A percentile compares a stretch with the other conserved stretches of the same genome.
These are phyloP conservation scores for Nymphalis c-album DNA, from an alignment of 2,888 invertebrate genomes.

Conservation along the genomic window DNA sequence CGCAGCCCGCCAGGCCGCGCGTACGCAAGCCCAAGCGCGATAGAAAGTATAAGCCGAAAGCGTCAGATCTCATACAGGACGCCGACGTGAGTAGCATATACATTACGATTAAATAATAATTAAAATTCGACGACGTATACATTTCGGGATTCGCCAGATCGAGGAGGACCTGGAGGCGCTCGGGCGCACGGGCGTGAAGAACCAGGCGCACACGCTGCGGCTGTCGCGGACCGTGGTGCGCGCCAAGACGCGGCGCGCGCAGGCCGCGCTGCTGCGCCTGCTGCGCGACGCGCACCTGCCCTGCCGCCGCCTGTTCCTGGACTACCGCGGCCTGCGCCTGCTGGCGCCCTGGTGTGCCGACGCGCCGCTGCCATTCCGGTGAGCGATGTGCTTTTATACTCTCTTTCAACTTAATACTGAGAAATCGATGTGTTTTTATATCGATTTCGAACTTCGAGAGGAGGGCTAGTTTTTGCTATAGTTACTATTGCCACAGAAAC, in stretches of 20 bases:
- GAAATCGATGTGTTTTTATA: too few species aligned
- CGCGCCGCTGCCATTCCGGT: constrained; percentile 78
- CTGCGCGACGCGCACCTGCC: constrained; percentile 90
- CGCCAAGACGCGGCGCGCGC: constrained; percentile 90
- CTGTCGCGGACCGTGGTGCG: constrained; percentile 95
- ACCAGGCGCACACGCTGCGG: constrained; percentile 93
- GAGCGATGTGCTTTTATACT: constrained; percentile 38
- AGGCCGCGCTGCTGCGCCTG: constrained; percentile 88
- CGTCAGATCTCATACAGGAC: constrained; percentile 69
- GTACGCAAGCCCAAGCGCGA: constrained; percentile 62
- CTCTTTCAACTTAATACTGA: too few species aligned
- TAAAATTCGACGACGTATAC: background rate
- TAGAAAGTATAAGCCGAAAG: constrained; percentile 67
- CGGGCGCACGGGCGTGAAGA: constrained; percentile 89
- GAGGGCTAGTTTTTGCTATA: too few species aligned
- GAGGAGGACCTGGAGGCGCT: constrained; percentile 94
- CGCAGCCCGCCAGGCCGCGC: constrained; percentile 44
- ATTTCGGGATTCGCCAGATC: constrained; percentile 72
- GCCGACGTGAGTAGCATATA: constrained; percentile 67
- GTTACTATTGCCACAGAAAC: too few species aligned
- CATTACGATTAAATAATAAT: too few species aligned
- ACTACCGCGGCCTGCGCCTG: constrained; percentile 94
- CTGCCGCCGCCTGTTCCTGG: constrained; percentile 92
- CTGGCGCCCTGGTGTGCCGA: constrained; percentile 97
- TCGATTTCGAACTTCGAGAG: too few species aligned